Base-by-base conservation (phyloP, 2,797 vertebrate genomes). In the Emydoidea blandingii region DNA sequence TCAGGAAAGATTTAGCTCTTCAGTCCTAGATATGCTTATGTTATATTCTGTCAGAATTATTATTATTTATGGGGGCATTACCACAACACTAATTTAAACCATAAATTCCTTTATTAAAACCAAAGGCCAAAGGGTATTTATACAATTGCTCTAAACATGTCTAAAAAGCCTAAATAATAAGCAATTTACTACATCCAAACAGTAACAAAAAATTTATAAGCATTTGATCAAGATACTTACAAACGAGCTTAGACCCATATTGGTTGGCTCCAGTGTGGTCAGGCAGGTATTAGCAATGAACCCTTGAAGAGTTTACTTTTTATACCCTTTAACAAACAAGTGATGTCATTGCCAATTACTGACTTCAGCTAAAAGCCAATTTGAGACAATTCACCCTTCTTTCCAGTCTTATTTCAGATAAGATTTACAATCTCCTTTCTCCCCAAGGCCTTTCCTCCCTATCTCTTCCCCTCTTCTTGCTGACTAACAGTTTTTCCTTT, bases 1-100 rank as follows among this genome's bases (percentile, higher is more conserved):
- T 29, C 68, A 16, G 18, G 80, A 95, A 72, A 59, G 82, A 52
- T 3, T 50, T 82, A 8, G 4, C 23, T 86, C 49, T n/a, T 27
- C 29, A 14, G 0, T 10, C 74, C 5, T 79, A 85, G 3, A 21
- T 34, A 0, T 81, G 9, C 9, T 84, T 3, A 25, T 65, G 8
- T 37, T 68, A 37, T 19, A 5, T 11, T 25, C 68, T 41, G 37
- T 12, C 18, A 18, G n/a, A 72, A 72, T 72, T 41, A 41, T n/a
- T 72, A 72, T 72, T 72, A 41, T 72, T 37, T 23, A 41, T 72
- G n/a, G 9, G 3, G 37, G n/a, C 12, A 41, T 72, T 41, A 41
- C 11, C 68, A 11, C 19, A 41, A 41, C n/a, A 41, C 68, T 72
- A 62, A 41, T 41, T 37, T 41, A 72, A 72, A 23, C n/a, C 5